phyloP scores from a whole-genome alignment of 2,797 vertebrate genomes.

The Peromyscus aztecus region DNA sequence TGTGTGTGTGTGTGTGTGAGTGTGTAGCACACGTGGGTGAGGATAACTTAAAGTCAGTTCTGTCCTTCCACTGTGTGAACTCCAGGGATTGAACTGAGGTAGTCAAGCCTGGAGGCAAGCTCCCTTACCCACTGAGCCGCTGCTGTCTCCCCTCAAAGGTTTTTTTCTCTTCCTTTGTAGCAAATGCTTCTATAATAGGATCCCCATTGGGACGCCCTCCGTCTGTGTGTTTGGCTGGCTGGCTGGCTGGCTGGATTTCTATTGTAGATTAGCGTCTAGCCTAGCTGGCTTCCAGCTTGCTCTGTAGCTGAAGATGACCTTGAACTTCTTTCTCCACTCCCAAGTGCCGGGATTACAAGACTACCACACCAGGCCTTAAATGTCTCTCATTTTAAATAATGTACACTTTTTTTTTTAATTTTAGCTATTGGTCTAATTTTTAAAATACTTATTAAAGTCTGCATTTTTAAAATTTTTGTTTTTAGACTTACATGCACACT shows the following conservation, averaged over 20 bases:
- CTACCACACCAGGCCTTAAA: background rate
- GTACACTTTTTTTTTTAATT: background rate
- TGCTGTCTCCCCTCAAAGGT: background rate
- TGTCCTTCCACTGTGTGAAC: background rate
- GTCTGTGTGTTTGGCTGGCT: background rate
- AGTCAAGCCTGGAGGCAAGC: background rate
- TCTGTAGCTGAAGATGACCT: background rate
- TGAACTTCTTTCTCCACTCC: background rate
- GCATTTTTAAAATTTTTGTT: background rate
- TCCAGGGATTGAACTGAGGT: background rate
- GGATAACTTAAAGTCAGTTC: background rate
- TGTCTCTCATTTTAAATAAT: background rate
- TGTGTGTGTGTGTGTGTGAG: background rate
- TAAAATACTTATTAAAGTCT: background rate
- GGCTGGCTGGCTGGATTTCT: background rate
- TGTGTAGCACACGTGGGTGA: background rate
- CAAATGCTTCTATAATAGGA: background rate
- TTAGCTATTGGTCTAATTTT: background rate
- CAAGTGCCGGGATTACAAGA: background rate
- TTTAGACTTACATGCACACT: background rate
- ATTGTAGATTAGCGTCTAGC: too few relatives aligned
- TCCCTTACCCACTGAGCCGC: background rate
- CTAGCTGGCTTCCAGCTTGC: background rate
- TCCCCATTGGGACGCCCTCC: background rate
- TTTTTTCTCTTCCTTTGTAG: background rate